phyloP scores from a whole-genome alignment of 2,797 vertebrate genomes.

The Apodemus agrarius region DNA sequence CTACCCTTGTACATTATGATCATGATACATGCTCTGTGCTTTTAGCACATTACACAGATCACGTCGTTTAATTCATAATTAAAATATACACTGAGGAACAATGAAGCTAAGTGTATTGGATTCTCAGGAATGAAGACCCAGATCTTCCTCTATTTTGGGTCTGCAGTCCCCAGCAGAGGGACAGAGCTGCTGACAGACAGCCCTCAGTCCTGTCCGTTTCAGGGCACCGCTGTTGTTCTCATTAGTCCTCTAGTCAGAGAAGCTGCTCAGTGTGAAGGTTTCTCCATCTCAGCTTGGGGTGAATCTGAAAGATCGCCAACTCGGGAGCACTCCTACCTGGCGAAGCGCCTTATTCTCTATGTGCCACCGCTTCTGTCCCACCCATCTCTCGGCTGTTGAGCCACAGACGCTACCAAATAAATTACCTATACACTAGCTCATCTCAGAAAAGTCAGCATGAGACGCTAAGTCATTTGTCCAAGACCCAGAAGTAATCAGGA shows the following conservation, averaged over 20 bases:
- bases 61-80: constrained; percentile 25
- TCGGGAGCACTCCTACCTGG: background rate
- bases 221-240: background rate
- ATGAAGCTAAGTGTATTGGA: background rate
- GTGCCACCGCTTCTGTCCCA: background rate
- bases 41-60: background rate
- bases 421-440: background rate
- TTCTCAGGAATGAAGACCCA: background rate
- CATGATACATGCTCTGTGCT: background rate
- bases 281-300: background rate
- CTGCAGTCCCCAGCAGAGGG: background rate
- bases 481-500: background rate
- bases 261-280: background rate
- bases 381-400: background rate
- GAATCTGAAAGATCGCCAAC: background rate
- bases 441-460: background rate
- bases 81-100: background rate
- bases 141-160: background rate
- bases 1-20: background rate
- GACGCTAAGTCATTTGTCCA: background rate
- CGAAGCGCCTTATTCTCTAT: background rate
- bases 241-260: background rate
- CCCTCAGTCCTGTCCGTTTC: background rate
- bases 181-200: background rate
- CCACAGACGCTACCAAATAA: background rate